phyloP scores from a whole-genome alignment of 2,113 vertebrate genomes.

The Scytalopus superciliaris region DNA sequence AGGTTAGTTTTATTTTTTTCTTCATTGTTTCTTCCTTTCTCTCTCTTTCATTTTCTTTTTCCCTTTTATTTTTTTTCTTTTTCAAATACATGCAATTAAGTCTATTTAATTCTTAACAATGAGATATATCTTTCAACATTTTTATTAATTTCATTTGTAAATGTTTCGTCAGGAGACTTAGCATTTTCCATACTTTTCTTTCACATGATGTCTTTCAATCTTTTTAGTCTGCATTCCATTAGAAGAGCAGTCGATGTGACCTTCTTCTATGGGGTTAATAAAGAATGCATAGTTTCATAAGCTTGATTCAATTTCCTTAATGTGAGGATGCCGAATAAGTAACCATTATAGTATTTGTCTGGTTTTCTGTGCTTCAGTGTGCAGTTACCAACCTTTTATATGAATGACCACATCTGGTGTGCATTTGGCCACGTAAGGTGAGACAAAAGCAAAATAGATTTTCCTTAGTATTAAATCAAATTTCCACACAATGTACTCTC shows the following conservation, averaged over 20 bases:
- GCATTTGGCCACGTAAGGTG: constrained; percentile 75
- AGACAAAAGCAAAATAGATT: constrained; percentile 79
- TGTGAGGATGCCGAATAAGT: constrained; percentile 62
- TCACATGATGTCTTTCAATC: constrained; percentile 15
- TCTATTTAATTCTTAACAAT: not conserved
- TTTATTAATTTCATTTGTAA: not conserved
- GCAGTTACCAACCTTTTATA: constrained; percentile 67
- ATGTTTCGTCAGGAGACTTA: not conserved
- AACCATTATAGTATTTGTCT: constrained; percentile 71
- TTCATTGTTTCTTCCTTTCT: not conserved
- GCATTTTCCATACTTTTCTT: constrained; percentile 17
- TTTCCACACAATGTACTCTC: constrained; percentile 70
- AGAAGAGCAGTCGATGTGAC: constrained; percentile 62
- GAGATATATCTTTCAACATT: not conserved
- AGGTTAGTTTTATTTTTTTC: not conserved
- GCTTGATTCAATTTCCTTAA: constrained; percentile 78
- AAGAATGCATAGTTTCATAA: constrained; percentile 71
- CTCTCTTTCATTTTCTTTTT: not conserved
- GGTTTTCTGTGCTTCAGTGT: constrained; percentile 28
- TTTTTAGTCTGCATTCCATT: constrained; percentile 50
- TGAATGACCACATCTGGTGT: constrained; percentile 74
- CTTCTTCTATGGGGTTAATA: constrained; percentile 70
- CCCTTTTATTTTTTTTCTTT: not conserved
- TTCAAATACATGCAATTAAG: not conserved
- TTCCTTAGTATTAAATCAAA: constrained; percentile 75